phyloP scores from a whole-genome alignment of 2,113 vertebrate genomes.

The Jaculus jaculus region DNA sequence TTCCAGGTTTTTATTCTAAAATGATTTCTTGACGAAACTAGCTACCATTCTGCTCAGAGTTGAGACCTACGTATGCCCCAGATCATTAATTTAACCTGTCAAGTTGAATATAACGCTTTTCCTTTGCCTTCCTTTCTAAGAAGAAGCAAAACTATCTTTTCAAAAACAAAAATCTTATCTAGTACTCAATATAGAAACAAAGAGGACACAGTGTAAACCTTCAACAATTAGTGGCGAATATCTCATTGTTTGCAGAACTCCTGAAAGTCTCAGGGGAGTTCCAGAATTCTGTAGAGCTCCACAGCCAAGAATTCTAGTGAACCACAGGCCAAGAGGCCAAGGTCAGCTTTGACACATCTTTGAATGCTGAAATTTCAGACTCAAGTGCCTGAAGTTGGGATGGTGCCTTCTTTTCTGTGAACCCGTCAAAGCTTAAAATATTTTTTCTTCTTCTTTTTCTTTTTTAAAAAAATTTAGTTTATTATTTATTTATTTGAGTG shows the following conservation, averaged over 20 bases:
- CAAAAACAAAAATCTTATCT: constrained; percentile 26
- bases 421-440: not conserved
- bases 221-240: not conserved
- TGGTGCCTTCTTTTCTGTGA: constrained; percentile 15
- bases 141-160: not conserved
- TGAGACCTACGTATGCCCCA: not conserved
- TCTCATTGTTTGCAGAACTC: not conserved
- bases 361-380: not conserved
- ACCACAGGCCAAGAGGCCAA: not conserved
- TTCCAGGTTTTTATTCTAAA: not conserved
- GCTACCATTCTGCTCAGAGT: not conserved
- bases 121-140: not conserved
- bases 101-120: constrained; percentile 20
- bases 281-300: not conserved
- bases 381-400: not conserved
- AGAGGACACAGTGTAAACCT: not conserved
- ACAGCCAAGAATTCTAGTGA: constrained; percentile 33
- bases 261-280: not conserved
- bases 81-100: not conserved
- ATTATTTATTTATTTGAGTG: too few relatives aligned
- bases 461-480: too few relatives aligned
- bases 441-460: not conserved
- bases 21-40: constrained; percentile 15
- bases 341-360: not conserved
- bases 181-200: constrained; percentile 3